Percentiles rank a stretch among this genome's conserved stretches.
These are phyloP conservation scores for Pangasius krempfi DNA, from an alignment of 2,797 vertebrate species.

Conservation along the genomic window DNA sequence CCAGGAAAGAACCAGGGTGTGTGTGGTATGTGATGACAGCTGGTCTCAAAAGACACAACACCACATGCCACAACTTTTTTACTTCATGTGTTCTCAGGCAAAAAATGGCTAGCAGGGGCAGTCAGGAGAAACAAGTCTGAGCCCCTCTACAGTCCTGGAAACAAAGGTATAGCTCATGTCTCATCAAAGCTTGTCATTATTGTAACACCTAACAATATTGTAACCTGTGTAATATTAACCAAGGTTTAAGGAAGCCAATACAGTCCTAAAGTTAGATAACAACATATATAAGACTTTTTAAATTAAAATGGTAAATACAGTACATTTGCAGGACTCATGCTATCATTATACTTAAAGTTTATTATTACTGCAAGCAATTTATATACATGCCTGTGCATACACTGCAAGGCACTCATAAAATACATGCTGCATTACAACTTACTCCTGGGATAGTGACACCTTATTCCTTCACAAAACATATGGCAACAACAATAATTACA, in stretches of 20 bases:
- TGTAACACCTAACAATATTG: neutral
- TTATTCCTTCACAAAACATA: neutral
- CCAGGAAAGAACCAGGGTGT: conserved; percentile 39
- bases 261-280: neutral
- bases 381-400: neutral
- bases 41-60: conserved; percentile 43
- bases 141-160: neutral
- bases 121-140: neutral
- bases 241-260: neutral
- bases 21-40: conserved; percentile 34
- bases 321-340: neutral
- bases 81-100: neutral
- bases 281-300: neutral
- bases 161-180: neutral
- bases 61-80: conserved; percentile 15
- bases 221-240: neutral
- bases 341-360: neutral
- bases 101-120: neutral
- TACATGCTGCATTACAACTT: neutral
- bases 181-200: neutral
- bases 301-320: neutral
- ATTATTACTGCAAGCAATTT: neutral
- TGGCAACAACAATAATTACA: neutral
- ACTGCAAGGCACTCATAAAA: neutral
- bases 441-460: neutral